Evolutionary conservation across 2,888 invertebrate genomes (phyloP), one percentile per base, ranked within the genome.

Genomic region (Chromoteleia sp.): DNA sequence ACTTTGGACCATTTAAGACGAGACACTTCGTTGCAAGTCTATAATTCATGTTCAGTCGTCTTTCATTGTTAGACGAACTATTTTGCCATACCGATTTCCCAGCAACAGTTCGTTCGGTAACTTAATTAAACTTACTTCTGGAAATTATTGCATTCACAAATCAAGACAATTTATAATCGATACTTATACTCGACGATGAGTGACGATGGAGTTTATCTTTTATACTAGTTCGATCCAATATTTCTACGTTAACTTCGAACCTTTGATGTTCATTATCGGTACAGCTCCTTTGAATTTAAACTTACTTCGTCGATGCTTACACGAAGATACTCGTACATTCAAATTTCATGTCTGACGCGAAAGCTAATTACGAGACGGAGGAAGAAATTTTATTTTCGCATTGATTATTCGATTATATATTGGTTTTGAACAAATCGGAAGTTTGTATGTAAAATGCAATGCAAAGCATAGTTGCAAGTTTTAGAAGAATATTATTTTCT

Each of bases 1-100:
- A 76, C 82, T 84, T 86, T 83, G 83, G 70, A 83, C 76, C 78
- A 83, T 79, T 84, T 63, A 67, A 76, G 65, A 67, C 58, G 48
- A 67, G 58, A 70, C 67, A 56, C 84, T 43, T 59, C 50, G 30
- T 14, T 75, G 29, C 67, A 45, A 65, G 39, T 50, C 56, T 56
- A 54, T 61, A 63, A 54, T 65, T 65, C 56, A 74, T 54, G 54
- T 39, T 50, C 25, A 4, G 50, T 17, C 17, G 59, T 30, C 59
- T 41, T 59, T 58, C 52, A 41, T 58, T 36, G 14, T 43, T 15
- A 5, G 5, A 29, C 29, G 4, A 41, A 67, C 30, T 39, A 25
- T 52, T 45, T 45, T 48, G 25, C 8, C 7, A 14, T 25, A 48
- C n/a, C n/a, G 15, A 1, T n/a, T 21, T 21, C 3, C n/a, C 12